Evolutionary conservation across 2,888 invertebrate genomes (phyloP), one percentile per base, ranked within the genome.

Genomic region (Caradrina clavipalpis): DNA sequence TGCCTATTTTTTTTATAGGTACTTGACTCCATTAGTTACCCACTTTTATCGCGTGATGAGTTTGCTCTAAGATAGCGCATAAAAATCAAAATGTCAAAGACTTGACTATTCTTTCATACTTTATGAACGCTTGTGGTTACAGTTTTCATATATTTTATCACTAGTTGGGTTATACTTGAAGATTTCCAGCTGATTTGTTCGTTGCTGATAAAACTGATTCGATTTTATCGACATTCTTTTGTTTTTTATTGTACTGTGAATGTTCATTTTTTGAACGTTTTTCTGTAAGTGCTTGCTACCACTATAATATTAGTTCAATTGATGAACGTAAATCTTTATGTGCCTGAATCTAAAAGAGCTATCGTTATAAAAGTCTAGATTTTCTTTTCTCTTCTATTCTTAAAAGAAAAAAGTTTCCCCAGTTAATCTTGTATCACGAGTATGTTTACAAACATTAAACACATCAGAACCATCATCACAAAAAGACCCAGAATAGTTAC

Each of bases 171-270:
- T 67, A 57, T 42, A 56, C 62, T 65, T 65, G 51, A 22, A 69
- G 78, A 73, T 78, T 78, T 45, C 45, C 51, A 67, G 66, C 49
- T 62, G 58, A 79, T 64, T 51, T 61, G 66, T 54, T 67, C 78
- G 5, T 42, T 10, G 47, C 42, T 66, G 55, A 63, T 19, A 39
- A 39, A 62, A 73, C 58, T 64, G 68, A 47, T 81, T 62, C 26
- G 55, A 77, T 77, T 81, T 77, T 71, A 68, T 66, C 61, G 66
- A 31, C 39, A 45, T 53, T 26, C 21, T 73, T 62, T 56, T 19
- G n/a, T 78, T 67, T 57, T 76, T 68, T 65, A 69, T 69, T 54
- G 58, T 55, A 59, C 55, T 59, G 19, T 51, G 22, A 51, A 51
- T 61, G 10, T n/a, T 55, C 35, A 39, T 26, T 45, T 54, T 45